Percentiles rank a stretch among this genome's conserved stretches.
These are phyloP conservation scores for Ibycter americanus DNA, from an alignment of 2,797 vertebrate genomes.

Conservation along the genomic window DNA sequence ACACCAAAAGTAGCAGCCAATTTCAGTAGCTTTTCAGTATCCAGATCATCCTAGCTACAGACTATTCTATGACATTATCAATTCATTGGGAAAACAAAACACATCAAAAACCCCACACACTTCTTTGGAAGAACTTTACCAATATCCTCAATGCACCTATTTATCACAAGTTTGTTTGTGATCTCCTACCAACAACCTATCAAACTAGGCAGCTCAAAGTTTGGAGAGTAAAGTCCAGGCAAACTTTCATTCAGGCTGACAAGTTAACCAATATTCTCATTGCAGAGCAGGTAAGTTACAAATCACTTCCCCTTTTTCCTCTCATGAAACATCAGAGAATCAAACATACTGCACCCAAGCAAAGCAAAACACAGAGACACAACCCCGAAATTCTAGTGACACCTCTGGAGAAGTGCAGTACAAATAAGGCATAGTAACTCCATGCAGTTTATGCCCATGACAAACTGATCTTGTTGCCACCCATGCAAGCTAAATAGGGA, in stretches of 20 bases:
- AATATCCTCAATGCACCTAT: not conserved
- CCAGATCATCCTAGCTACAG: not conserved
- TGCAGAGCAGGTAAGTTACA: not conserved
- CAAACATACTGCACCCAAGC: not conserved
- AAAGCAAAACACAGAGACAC: not conserved
- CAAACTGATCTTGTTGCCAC: not conserved
- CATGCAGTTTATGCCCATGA: not conserved
- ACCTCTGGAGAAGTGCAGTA: not conserved
- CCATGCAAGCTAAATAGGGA: not conserved
- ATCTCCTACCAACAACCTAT: not conserved
- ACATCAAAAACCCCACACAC: accelerated
- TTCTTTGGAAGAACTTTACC: not conserved
- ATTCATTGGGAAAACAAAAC: not conserved
- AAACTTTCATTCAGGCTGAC: not conserved
- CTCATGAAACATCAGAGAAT: not conserved
- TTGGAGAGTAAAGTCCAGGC: constrained; percentile 10
- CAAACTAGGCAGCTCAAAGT: not conserved
- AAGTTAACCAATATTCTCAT: not conserved
- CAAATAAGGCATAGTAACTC: not conserved
- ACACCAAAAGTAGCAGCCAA: not conserved
- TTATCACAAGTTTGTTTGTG: not conserved
- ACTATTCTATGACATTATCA: not conserved
- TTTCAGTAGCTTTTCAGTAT: not conserved
- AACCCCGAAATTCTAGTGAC: not conserved
- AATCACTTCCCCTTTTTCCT: not conserved